Evolutionary conservation across 37 sponge, comb jelly and placozoan species (phyloP).

Genomic region (Crambe crambe): DNA sequence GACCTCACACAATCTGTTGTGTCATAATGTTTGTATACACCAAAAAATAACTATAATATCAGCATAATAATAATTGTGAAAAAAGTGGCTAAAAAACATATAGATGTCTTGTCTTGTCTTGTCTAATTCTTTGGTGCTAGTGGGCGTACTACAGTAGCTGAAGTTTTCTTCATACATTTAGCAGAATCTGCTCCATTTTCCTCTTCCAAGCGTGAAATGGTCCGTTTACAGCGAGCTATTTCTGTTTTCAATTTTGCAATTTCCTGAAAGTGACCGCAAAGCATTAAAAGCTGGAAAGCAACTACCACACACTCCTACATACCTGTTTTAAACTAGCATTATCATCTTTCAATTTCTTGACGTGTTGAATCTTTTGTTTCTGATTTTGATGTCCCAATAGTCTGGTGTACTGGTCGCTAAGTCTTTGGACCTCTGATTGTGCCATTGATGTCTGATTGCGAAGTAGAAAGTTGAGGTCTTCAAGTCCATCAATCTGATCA

Average conservation of each 20-base stretch:
- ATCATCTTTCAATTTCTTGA: conserved; percentile 74
- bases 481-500: conserved; percentile 67
- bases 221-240: conserved; percentile 21
- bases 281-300: neutral
- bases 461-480: conserved; percentile 49
- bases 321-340: conserved; percentile 60
- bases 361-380: conserved; percentile 78
- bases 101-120: neutral
- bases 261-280: conserved; percentile 19
- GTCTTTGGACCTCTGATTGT: conserved; percentile 51
- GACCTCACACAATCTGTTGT: neutral
- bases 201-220: conserved; percentile 30
- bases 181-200: conserved; percentile 1
- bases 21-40: neutral
- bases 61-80: neutral
- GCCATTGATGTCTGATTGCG: conserved; percentile 61
- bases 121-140: neutral
- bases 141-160: neutral
- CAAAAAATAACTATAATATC: neutral
- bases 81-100: neutral
- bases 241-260: conserved; percentile 32
- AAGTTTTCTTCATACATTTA: neutral
- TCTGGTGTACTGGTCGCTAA: conserved; percentile 52
- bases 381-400: conserved; percentile 82
- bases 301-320: neutral